Evolutionary conservation across 2,113 vertebrate species (phyloP).

Genomic region (Cyanoderma ruficeps): DNA sequence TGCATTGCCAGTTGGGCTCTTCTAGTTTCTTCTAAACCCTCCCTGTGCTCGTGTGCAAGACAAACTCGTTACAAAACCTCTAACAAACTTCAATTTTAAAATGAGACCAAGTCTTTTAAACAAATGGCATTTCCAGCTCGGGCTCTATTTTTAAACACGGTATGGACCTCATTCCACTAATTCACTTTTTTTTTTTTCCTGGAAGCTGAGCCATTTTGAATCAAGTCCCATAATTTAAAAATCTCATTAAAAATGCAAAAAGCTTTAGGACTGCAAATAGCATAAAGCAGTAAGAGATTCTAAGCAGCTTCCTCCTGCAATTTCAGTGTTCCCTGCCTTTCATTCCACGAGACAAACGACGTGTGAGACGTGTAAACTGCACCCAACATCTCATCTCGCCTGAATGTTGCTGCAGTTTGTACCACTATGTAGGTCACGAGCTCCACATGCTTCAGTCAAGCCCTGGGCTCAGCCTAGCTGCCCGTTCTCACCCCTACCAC

Average conservation of each 20-base stretch:
- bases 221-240: not conserved
- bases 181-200: not conserved
- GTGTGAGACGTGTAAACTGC: not conserved
- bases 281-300: not conserved
- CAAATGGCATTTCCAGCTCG: not conserved
- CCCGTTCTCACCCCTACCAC: not conserved
- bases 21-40: not conserved
- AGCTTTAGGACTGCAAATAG: not conserved
- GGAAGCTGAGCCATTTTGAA: slow-evolving; percentile 35
- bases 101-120: not conserved
- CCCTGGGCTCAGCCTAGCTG: not conserved
- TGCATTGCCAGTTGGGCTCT: not conserved
- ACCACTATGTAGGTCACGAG: not conserved
- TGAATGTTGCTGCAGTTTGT: not conserved
- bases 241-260: slow-evolving; percentile 7
- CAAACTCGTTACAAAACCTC: not conserved
- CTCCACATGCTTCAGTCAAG: not conserved
- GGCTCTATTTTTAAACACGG: not conserved
- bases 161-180: not conserved
- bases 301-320: not conserved
- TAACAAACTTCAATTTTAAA: not conserved
- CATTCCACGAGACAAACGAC: not conserved
- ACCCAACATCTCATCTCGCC: not conserved
- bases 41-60: not conserved
- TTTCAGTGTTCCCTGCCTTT: not conserved